Conservation (phyloP, 2,797 vertebrate species). For the Xyrichtys novacula region DNA sequence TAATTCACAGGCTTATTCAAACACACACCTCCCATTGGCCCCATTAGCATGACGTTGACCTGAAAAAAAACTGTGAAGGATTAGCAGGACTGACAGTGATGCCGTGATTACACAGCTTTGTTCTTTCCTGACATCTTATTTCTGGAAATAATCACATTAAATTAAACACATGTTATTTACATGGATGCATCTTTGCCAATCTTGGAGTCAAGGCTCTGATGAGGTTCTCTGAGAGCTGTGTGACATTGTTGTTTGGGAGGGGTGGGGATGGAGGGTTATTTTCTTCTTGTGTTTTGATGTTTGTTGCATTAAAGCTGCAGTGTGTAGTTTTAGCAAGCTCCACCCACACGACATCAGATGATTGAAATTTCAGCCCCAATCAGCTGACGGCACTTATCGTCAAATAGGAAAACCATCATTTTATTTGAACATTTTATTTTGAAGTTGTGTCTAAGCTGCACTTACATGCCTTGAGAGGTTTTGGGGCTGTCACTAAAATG, state of each 20-base stretch:
- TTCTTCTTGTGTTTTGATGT: background rate
- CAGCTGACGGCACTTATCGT: too few species aligned
- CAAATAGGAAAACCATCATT: too few species aligned
- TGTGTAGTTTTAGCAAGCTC: too few species aligned
- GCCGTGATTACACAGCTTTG: conserved; percentile 5
- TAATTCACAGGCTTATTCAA: conserved; percentile 2
- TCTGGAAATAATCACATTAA: background rate
- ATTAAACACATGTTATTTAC: background rate
- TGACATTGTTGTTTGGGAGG: conserved; percentile 1
- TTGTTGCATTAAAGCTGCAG: too few species aligned
- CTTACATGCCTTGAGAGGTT: too few species aligned
- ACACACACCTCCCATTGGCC: background rate
- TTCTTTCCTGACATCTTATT: background rate
- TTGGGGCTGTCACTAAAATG: too few species aligned
- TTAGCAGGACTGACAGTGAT: background rate
- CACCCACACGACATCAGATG: too few species aligned
- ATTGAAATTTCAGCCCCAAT: too few species aligned
- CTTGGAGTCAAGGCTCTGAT: background rate
- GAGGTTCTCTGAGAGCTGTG: background rate
- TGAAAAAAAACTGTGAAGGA: conserved; percentile 14
- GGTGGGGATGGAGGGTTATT: too few species aligned
- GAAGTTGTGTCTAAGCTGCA: too few species aligned
- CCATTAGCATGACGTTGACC: conserved; percentile 8
- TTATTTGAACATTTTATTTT: too few species aligned
- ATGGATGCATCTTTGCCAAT: background rate